Percentiles rank a stretch among this genome's conserved stretches.
Conservation (phyloP, 2,113 vertebrate genomes). For the Verasper variegatus region DNA sequence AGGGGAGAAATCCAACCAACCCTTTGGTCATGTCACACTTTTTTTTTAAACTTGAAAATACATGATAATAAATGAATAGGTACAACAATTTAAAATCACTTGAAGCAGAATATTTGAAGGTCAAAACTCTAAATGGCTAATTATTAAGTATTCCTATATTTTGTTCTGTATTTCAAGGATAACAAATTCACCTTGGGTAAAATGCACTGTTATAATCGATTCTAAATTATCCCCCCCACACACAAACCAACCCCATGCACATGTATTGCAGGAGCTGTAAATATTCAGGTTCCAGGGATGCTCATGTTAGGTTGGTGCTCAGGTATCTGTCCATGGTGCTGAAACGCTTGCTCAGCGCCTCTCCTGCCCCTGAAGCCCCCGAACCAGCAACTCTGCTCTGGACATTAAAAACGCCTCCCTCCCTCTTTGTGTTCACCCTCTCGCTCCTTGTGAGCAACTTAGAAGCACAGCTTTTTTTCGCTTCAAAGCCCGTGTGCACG, state of each 20-base stretch:
- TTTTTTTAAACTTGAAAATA: not conserved
- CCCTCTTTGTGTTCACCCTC: not conserved
- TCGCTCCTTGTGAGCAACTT: constrained; percentile 45
- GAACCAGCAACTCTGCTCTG: constrained; percentile 44
- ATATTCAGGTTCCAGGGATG: constrained; percentile 65
- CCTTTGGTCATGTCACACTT: not conserved
- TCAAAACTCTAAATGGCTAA: not conserved
- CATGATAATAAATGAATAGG: not conserved
- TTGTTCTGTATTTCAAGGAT: not conserved
- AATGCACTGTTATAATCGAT: constrained; percentile 5
- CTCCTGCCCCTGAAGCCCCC: constrained; percentile 30
- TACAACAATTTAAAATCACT: not conserved
- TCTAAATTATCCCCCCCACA: constrained; percentile 6
- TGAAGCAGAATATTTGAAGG: not conserved
- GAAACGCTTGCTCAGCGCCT: constrained; percentile 69
- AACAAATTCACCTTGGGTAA: not conserved
- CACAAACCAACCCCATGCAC: constrained; percentile 15
- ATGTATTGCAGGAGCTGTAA: constrained; percentile 56
- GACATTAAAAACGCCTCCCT: constrained; percentile 52
- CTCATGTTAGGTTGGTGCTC: constrained; percentile 41
- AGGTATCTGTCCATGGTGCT: constrained; percentile 82
- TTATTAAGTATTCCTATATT: not conserved
- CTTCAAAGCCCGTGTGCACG: constrained; percentile 74
- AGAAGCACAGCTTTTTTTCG: constrained; percentile 56
- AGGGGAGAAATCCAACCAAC: not conserved